Evolutionary conservation across 2,797 vertebrate genomes (phyloP).

Genomic region (Alectoris magna): DNA sequence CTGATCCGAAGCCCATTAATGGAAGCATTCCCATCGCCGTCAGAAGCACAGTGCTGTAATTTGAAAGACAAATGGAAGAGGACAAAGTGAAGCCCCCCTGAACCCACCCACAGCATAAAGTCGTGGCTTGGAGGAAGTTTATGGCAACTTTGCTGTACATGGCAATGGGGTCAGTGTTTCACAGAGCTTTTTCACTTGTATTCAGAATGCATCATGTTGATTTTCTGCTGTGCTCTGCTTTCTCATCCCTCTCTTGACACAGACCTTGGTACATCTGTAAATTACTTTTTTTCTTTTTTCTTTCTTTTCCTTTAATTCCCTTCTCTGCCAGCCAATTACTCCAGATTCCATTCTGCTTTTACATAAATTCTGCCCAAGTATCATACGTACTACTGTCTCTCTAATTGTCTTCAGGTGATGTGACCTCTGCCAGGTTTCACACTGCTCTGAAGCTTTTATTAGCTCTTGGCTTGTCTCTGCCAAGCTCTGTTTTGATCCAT

Average conservation of each 20-base stretch:
- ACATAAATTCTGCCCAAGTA: background rate
- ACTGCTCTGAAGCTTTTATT: background rate
- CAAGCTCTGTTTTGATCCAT: background rate
- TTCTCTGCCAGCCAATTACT: conserved; percentile 1
- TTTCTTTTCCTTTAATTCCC: background rate
- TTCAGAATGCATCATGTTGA: background rate
- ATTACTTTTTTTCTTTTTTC: background rate
- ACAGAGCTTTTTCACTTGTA: background rate
- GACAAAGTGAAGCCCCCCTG: background rate
- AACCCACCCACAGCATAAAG: background rate
- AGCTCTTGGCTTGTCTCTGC: background rate
- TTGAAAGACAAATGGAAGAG: background rate
- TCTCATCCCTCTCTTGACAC: background rate
- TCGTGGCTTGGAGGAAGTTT: accelerated
- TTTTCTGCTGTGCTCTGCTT: background rate
- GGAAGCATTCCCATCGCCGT: background rate
- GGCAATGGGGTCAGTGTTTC: background rate
- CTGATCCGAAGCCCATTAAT: background rate
- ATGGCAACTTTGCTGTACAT: background rate
- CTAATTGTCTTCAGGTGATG: background rate
- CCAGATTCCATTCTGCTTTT: background rate
- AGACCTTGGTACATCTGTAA: background rate
- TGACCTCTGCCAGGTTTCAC: conserved; percentile 8
- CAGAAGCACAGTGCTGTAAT: background rate
- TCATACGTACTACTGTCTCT: conserved; percentile 27